Evolutionary conservation across 2,113 vertebrate species (phyloP).

Genomic region (Cephalopterus ornatus): DNA sequence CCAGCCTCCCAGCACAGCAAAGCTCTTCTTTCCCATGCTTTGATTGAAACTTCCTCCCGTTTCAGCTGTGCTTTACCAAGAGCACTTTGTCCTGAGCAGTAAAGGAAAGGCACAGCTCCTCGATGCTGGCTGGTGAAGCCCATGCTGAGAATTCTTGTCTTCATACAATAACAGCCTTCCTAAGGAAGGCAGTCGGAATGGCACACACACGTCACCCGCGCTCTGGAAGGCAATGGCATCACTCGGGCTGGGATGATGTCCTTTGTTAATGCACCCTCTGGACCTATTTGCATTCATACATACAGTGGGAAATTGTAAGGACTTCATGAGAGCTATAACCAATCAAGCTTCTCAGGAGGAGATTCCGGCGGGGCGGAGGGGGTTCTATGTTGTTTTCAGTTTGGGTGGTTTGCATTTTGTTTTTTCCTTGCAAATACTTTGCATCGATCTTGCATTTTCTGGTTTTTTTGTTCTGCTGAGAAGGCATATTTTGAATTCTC

Average conservation of each 20-base stretch:
- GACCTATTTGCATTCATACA: constrained; percentile 21
- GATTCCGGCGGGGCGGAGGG: background rate
- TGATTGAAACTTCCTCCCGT: constrained; percentile 30
- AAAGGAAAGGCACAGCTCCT: background rate
- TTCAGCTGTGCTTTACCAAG: constrained; percentile 20
- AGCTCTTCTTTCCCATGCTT: constrained; percentile 43
- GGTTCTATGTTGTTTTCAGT: background rate
- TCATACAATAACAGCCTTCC: constrained; percentile 11
- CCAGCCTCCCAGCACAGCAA: background rate
- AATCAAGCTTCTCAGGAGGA: background rate
- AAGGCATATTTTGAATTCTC: background rate
- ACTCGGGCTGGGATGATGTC: background rate
- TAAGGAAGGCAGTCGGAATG: background rate
- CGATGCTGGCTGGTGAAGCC: background rate
- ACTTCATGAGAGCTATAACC: constrained; percentile 5
- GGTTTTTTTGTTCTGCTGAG: background rate
- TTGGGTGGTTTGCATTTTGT: background rate
- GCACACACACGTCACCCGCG: rapidly evolving
- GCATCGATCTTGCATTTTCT: background rate
- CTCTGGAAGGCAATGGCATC: background rate
- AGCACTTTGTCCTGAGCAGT: background rate
- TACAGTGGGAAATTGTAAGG: constrained; percentile 19
- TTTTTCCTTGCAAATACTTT: background rate
- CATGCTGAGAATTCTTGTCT: constrained; percentile 55
- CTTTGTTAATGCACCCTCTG: constrained; percentile 21